phyloP scores from a whole-genome alignment of 2,113 vertebrate genomes.

The Pteropus alecto region DNA sequence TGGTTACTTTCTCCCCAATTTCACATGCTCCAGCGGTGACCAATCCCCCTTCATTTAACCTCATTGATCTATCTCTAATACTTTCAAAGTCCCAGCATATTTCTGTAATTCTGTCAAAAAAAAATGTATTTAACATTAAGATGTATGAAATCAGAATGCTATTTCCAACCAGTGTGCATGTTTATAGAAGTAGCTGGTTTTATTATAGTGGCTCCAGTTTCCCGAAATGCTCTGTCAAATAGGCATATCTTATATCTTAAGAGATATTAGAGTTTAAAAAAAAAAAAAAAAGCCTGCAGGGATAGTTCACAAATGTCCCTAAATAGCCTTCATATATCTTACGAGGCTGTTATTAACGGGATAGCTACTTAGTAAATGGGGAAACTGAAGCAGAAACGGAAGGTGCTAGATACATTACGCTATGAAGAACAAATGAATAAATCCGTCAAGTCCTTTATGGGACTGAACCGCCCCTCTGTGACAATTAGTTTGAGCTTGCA shows the following conservation, averaged over 20 bases:
- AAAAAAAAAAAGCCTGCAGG: background rate
- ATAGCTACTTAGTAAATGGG: background rate
- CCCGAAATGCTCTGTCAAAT: background rate
- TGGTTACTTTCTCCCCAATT: accelerated
- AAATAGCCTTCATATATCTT: background rate
- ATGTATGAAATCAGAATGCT: background rate
- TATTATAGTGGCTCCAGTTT: background rate
- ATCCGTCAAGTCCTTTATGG: slow-evolving; percentile 10
- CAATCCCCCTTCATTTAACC: background rate
- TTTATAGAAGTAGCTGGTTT: background rate
- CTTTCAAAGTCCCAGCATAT: background rate
- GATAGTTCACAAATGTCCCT: background rate
- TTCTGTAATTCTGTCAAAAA: background rate
- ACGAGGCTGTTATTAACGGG: background rate
- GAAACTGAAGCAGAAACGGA: background rate
- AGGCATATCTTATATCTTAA: background rate
- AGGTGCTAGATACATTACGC: background rate
- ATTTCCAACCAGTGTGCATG: background rate
- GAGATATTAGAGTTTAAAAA: background rate
- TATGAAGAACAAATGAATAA: background rate
- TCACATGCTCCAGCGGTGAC: background rate
- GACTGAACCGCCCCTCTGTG: background rate
- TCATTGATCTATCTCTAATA: too few relatives aligned
- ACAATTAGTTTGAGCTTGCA: background rate
- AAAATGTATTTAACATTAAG: background rate